phyloP scores from a whole-genome alignment of 2,888 invertebrate genomes.

The Tupiocoris notatus region DNA sequence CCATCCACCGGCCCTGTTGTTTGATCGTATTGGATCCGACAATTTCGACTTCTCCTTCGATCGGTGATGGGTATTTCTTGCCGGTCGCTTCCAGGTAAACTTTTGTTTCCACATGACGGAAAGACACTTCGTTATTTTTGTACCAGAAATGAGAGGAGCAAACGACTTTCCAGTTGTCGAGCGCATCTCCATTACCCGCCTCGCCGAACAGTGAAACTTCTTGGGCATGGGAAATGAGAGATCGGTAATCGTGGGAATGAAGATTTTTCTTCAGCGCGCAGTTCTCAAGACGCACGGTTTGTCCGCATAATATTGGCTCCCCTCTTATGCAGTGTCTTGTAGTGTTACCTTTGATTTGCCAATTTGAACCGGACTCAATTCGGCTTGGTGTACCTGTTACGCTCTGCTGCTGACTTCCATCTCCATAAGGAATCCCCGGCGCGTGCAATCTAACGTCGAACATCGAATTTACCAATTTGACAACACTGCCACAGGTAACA shows the following conservation, averaged over 20 bases:
- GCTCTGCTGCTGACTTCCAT: constrained; percentile 97
- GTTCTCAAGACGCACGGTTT: constrained; percentile 82
- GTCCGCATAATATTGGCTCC: constrained; percentile 83
- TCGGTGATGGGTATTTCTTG: constrained; percentile 9
- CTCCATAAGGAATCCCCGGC: constrained; percentile 98
- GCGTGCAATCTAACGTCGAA: constrained; percentile 86
- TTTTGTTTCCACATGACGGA: constrained; percentile 86
- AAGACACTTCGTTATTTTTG: constrained; percentile 73
- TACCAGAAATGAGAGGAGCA: constrained; percentile 85
- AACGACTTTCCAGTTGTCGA: constrained; percentile 83
- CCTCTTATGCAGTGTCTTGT: constrained; percentile 77
- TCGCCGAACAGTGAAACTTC: constrained; percentile 42
- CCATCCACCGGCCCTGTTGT: constrained; percentile 3
- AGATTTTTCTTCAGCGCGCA: constrained; percentile 86
- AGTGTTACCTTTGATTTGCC: constrained; percentile 70
- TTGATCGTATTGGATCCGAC: neutral
- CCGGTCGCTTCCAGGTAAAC: constrained; percentile 55
- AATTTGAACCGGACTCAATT: constrained; percentile 94
- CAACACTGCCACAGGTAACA: constrained; percentile 86
- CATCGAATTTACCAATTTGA: constrained; percentile 85
- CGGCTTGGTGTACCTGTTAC: constrained; percentile 87
- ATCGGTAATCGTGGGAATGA: constrained; percentile 92
- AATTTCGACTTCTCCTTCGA: constrained; percentile 28
- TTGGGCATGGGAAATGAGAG: constrained; percentile 73
- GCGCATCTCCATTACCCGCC: constrained; percentile 73